Evolutionary conservation across 2,888 invertebrate genomes (phyloP).

Genomic region (Sphaerophoria rueppellii): DNA sequence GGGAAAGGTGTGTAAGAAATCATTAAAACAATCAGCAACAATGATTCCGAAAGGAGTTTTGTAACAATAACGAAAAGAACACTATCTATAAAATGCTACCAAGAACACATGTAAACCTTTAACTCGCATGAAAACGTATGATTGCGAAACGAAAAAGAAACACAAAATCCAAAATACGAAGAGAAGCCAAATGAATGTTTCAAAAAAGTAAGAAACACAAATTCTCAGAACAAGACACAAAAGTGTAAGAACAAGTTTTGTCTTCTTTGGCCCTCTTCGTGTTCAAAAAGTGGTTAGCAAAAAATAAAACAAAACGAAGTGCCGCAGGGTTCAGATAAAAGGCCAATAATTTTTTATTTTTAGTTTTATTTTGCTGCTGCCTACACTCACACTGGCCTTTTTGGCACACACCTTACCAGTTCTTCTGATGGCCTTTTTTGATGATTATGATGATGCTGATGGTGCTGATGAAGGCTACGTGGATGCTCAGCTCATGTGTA

Average conservation of each 20-base stretch:
- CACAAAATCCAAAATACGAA: constrained; percentile 2
- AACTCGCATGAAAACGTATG: constrained; percentile 49
- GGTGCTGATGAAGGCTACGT: constrained; percentile 45
- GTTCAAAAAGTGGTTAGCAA: constrained; percentile 1
- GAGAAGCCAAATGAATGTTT: constrained; percentile 68
- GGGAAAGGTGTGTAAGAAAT: constrained; percentile 70
- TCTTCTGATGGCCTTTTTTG: constrained; percentile 61
- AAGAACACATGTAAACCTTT: constrained; percentile 69
- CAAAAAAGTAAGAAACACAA: constrained; percentile 28
- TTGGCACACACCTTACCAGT: constrained; percentile 65
- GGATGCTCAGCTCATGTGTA: constrained; percentile 32
- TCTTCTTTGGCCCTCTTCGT: constrained; percentile 8
- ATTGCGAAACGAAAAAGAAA: constrained; percentile 21
- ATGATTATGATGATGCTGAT: constrained; percentile 56
- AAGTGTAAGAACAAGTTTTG: constrained; percentile 59
- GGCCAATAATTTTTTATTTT: constrained; percentile 66
- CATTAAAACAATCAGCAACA: constrained; percentile 67
- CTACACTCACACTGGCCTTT: constrained; percentile 47
- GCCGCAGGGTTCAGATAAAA: constrained; percentile 70
- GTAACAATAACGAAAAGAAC: constrained; percentile 42
- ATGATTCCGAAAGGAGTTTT: constrained; percentile 37
- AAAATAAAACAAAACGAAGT: constrained; percentile 52
- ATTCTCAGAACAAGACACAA: constrained; percentile 43
- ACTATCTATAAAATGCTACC: constrained; percentile 63
- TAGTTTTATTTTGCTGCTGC: constrained; percentile 39